These are phyloP conservation scores for Okapia johnstoni DNA, from an alignment of 2,113 vertebrate genomes.

Conservation along the genomic window DNA sequence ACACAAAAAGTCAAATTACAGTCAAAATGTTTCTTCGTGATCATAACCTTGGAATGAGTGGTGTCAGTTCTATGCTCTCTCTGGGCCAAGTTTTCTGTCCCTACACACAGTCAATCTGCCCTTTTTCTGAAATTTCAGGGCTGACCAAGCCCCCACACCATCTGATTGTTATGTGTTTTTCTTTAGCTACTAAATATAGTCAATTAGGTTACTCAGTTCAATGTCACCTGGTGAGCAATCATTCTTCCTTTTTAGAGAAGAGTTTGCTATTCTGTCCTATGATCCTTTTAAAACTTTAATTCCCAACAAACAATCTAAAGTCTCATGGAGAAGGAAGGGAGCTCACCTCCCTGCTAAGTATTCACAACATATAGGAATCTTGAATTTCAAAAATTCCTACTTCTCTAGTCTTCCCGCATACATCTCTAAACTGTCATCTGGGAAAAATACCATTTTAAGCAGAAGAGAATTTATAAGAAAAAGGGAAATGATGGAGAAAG, in stretches of 20 bases:
- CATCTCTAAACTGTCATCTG: not conserved
- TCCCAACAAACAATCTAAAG: not conserved
- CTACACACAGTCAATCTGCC: not conserved
- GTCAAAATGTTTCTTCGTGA: not conserved
- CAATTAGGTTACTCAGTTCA: not conserved
- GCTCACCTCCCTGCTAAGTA: not conserved
- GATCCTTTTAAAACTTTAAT: not conserved
- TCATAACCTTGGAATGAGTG: not conserved
- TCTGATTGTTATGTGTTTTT: not conserved
- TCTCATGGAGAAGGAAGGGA: not conserved
- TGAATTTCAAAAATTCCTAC: conserved; percentile 13
- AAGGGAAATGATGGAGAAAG: not conserved
- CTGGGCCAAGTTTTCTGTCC: not conserved
- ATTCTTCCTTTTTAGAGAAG: not conserved
- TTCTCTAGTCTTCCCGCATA: not conserved
- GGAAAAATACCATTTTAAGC: not conserved
- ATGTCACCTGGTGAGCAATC: not conserved
- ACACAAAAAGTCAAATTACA: not conserved
- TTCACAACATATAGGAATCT: not conserved
- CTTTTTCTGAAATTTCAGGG: not conserved
- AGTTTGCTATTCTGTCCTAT: not conserved
- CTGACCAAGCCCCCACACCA: not conserved
- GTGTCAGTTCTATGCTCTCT: not conserved
- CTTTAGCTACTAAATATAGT: not conserved
- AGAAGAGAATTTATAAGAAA: not conserved